phyloP scores from a whole-genome alignment of 2,113 vertebrate genomes.

The Nanorana parkeri region DNA sequence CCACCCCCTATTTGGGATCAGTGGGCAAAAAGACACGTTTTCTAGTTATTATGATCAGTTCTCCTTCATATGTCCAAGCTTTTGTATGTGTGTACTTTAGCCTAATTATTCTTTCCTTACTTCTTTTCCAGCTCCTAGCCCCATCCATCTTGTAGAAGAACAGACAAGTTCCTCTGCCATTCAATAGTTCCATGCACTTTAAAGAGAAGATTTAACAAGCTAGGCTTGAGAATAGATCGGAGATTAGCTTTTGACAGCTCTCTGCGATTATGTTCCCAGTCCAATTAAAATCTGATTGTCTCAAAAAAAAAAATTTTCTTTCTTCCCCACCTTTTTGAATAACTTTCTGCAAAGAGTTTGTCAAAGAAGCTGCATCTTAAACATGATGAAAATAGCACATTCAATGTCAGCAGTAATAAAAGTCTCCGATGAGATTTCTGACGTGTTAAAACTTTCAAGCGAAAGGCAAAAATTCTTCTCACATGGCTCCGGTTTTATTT shows the following conservation, averaged over 20 bases:
- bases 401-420: too few relatives aligned
- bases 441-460: too few relatives aligned
- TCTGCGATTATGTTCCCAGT: background rate
- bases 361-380: background rate
- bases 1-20: too few relatives aligned
- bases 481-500: background rate
- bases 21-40: too few relatives aligned
- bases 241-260: slow-evolving; percentile 13
- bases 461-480: background rate
- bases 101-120: background rate
- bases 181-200: background rate
- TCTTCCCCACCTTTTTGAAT: background rate
- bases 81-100: background rate
- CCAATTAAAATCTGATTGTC: slow-evolving; percentile 8
- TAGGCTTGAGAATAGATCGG: background rate
- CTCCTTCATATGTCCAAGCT: too few relatives aligned
- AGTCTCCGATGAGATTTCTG: too few relatives aligned
- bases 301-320: background rate
- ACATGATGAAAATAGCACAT: background rate
- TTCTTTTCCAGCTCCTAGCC: background rate
- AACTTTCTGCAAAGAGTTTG: background rate
- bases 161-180: background rate
- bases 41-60: too few relatives aligned
- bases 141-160: background rate
- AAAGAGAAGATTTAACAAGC: slow-evolving; percentile 9